These are phyloP conservation scores for Alces alces DNA, from an alignment of 2,113 vertebrate species.

Conservation along the genomic window DNA sequence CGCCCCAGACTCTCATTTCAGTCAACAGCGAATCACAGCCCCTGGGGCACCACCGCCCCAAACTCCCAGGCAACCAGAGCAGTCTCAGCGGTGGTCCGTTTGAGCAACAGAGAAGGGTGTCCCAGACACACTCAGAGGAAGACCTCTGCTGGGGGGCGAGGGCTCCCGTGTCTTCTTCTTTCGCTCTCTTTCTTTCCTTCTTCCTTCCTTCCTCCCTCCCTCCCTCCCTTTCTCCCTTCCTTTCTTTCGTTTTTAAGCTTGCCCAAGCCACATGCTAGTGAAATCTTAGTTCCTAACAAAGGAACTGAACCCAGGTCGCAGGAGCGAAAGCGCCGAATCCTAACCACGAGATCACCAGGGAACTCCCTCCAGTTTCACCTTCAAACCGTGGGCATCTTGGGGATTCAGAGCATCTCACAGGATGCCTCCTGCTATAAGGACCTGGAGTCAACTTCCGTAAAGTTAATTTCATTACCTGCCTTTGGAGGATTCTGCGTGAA, in stretches of 20 bases:
- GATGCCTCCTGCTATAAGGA: background rate
- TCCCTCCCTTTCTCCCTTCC: background rate
- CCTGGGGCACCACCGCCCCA: background rate
- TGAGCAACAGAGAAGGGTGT: slow-evolving; percentile 52
- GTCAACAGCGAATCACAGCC: slow-evolving; percentile 23
- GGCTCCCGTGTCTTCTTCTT: background rate
- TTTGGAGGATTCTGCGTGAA: background rate
- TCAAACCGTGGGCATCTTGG: background rate
- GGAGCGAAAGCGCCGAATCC: background rate
- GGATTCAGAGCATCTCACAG: background rate
- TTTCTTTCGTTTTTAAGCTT: background rate
- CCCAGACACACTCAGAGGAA: background rate
- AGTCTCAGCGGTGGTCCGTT: background rate
- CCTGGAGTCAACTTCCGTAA: no score
- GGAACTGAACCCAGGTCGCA: background rate
- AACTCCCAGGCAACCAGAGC: background rate
- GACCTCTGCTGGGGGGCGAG: background rate
- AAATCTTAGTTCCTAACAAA: background rate
- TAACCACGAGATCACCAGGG: background rate
- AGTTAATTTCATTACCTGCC: background rate
- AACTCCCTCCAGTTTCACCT: background rate
- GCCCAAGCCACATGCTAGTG: accelerated
- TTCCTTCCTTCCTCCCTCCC: background rate
- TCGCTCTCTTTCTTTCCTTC: background rate
- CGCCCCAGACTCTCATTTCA: background rate